These are phyloP conservation scores for Acronicta aceris DNA, from an alignment of 2,888 invertebrate genomes.

Conservation along the genomic window DNA sequence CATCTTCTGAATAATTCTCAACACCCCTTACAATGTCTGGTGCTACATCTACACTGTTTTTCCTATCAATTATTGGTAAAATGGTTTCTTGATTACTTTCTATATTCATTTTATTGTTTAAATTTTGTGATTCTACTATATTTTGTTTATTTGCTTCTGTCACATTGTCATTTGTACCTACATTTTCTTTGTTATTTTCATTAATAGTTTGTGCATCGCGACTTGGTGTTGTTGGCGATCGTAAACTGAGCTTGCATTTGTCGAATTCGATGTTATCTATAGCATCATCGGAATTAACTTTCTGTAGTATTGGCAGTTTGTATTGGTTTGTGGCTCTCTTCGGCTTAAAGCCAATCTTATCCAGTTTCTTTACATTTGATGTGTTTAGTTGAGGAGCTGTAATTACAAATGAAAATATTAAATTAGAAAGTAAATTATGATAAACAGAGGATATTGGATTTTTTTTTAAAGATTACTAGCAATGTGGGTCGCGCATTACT, in stretches of 20 bases:
- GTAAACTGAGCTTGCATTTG: slow-evolving; percentile 81
- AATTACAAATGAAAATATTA: slow-evolving; percentile 35
- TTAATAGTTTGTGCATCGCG: slow-evolving; percentile 40
- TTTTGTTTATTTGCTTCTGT: slow-evolving; percentile 16
- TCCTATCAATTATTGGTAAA: slow-evolving; percentile 42
- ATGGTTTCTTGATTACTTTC: slow-evolving; percentile 53
- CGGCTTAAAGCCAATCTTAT: slow-evolving; percentile 67
- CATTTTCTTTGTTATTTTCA: slow-evolving; percentile 56
- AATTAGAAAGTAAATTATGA: neutral
- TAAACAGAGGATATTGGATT: neutral
- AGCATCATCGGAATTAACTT: slow-evolving; percentile 72
- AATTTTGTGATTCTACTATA: slow-evolving; percentile 12
- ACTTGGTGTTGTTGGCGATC: slow-evolving; percentile 60
- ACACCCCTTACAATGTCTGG: slow-evolving; percentile 77
- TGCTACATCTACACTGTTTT: slow-evolving; percentile 57
- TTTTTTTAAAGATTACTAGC: too few relatives aligned
- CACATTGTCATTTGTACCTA: slow-evolving; percentile 39
- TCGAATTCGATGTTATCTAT: slow-evolving; percentile 77
- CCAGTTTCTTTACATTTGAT: slow-evolving; percentile 64
- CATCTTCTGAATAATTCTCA: slow-evolving; percentile 78
- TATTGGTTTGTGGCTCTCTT: slow-evolving; percentile 53
- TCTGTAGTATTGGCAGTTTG: slow-evolving; percentile 64
- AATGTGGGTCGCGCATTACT: too few relatives aligned
- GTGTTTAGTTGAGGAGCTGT: slow-evolving; percentile 58
- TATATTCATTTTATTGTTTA: slow-evolving; percentile 17